Percentiles rank a stretch among this genome's conserved stretches.
Evolutionary conservation across 1,140 invertebrate genomes (phyloP).

Genomic region (Triops longicaudatus): DNA sequence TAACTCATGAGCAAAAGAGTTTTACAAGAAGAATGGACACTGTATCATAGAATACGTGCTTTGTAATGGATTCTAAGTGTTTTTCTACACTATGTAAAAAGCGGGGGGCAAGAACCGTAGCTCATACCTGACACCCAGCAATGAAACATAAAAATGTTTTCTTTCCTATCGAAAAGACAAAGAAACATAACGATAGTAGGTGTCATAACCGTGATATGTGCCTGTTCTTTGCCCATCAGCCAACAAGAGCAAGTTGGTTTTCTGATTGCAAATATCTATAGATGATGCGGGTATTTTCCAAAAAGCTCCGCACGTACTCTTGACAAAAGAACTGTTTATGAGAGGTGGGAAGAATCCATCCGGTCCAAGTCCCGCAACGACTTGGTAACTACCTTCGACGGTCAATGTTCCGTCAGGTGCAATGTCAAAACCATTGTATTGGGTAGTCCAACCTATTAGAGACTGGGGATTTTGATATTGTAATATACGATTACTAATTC

Average conservation of each 20-base stretch:
- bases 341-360: not conserved
- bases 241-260: not conserved
- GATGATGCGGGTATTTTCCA: not conserved
- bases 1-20: too few species aligned
- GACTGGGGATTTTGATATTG: not conserved
- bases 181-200: not conserved
- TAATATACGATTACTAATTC: not conserved
- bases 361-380: not conserved
- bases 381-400: not conserved
- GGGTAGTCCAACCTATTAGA: not conserved
- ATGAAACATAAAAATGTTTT: too few species aligned
- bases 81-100: too few species aligned
- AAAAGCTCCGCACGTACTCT: not conserved
- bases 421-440: not conserved
- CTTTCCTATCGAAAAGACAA: too few species aligned
- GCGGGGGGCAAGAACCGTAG: too few species aligned
- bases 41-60: too few species aligned
- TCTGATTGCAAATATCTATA: not conserved
- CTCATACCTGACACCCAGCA: too few species aligned
- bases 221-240: not conserved
- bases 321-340: not conserved
- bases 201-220: not conserved
- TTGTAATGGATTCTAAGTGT: too few species aligned
- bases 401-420: not conserved
- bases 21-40: too few species aligned